Percentiles rank a stretch among this genome's conserved stretches.
phyloP scores from a whole-genome alignment of 2,888 invertebrate genomes.

The Stenotaenia linearis region DNA sequence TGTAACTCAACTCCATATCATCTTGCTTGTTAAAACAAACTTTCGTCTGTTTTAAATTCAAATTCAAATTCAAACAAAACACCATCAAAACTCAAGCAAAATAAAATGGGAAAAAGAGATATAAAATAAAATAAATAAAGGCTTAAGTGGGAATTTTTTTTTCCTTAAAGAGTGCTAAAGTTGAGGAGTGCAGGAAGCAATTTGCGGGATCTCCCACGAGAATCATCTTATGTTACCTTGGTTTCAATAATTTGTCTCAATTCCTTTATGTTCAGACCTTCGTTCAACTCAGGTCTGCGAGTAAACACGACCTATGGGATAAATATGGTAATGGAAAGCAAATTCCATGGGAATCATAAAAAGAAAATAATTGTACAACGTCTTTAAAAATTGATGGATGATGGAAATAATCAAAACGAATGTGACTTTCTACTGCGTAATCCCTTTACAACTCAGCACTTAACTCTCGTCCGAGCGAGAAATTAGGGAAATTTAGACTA shows the following conservation, averaged over 20 bases:
- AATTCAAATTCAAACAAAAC: not conserved
- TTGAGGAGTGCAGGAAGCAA: conserved; percentile 14
- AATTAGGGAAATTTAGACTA: too few species aligned
- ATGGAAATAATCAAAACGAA: not conserved
- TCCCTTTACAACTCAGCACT: too few species aligned
- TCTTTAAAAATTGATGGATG: not conserved
- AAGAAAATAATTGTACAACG: not conserved
- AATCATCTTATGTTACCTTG: conserved; percentile 7
- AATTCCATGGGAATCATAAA: not conserved
- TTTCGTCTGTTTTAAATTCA: not conserved
- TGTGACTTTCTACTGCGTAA: too few species aligned
- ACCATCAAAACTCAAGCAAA: conserved; percentile 1
- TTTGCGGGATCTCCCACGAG: not conserved
- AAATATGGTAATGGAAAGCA: not conserved
- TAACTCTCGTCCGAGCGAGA: too few species aligned
- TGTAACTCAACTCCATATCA: not conserved
- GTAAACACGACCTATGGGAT: not conserved
- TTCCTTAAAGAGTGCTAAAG: not conserved
- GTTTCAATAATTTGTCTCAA: conserved; percentile 21
- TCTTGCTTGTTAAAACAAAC: not conserved
- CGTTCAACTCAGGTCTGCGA: not conserved
- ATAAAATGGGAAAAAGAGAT: not conserved
- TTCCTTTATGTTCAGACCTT: not conserved
- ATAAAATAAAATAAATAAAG: not conserved
- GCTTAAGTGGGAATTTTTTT: not conserved